Evolutionary conservation across 2,797 vertebrate species (phyloP).

Genomic region (Brotogeris chrysoptera): DNA sequence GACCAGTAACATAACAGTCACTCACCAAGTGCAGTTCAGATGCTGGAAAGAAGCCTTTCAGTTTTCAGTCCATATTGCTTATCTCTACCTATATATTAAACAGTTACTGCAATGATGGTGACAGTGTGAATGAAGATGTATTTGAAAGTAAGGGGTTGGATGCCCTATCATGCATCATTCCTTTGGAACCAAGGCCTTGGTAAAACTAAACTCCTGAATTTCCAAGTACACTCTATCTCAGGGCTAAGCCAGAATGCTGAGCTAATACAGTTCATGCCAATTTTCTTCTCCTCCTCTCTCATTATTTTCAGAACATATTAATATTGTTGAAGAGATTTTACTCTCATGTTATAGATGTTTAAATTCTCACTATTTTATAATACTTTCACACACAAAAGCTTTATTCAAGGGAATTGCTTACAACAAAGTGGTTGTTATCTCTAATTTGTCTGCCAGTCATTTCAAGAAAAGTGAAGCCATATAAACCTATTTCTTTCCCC

Average conservation of each 20-base stretch:
- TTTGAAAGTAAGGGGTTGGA: not conserved
- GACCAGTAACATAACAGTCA: not conserved
- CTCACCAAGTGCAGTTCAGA: not conserved
- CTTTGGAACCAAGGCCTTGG: not conserved
- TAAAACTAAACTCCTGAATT: not conserved
- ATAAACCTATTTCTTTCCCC: not conserved
- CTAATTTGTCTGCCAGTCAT: constrained; percentile 39
- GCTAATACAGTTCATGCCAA: not conserved
- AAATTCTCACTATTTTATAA: not conserved
- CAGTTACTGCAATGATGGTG: not conserved
- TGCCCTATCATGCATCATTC: too few species aligned
- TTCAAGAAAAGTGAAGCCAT: not conserved
- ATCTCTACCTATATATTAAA: not conserved
- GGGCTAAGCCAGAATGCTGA: not conserved
- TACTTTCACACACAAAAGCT: constrained; percentile 16
- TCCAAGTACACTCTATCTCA: not conserved
- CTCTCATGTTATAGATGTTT: not conserved
- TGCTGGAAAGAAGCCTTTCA: not conserved
- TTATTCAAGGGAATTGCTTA: constrained; percentile 34
- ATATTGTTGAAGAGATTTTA: not conserved
- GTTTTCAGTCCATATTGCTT: not conserved
- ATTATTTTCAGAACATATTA: not conserved
- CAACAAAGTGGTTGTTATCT: constrained; percentile 37
- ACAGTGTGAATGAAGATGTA: not conserved
- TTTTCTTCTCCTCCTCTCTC: not conserved